These are phyloP conservation scores for Galerucella nymphaeae DNA, from an alignment of 2,888 invertebrate genomes.

Conservation along the genomic window DNA sequence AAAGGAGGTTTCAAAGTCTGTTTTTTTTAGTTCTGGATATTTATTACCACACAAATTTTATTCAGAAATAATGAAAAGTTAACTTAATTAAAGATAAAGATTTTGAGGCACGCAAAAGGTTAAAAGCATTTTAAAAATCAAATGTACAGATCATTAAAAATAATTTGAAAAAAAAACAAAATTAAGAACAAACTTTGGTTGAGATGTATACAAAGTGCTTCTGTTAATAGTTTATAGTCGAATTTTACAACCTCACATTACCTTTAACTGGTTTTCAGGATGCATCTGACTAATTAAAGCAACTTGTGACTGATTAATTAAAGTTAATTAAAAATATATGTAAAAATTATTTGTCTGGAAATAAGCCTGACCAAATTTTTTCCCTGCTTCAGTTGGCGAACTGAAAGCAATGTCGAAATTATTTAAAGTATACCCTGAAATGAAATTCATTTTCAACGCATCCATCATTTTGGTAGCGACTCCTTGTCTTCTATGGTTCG, in stretches of 20 bases:
- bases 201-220: not conserved
- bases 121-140: too few species aligned
- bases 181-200: not conserved
- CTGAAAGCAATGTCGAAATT: slow-evolving; percentile 84
- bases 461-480: slow-evolving; percentile 81
- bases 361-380: slow-evolving; percentile 79
- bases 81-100: too few species aligned
- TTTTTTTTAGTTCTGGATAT: too few species aligned
- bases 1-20: too few species aligned
- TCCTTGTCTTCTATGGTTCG: slow-evolving; percentile 73
- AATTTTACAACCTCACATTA: too few species aligned
- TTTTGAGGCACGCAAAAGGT: too few species aligned
- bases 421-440: slow-evolving; percentile 72
- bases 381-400: slow-evolving; percentile 84
- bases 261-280: too few species aligned
- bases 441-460: slow-evolving; percentile 77
- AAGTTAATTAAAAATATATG: slow-evolving; percentile 70
- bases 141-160: too few species aligned
- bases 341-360: slow-evolving; percentile 77
- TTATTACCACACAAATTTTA: too few species aligned
- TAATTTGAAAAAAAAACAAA: too few species aligned
- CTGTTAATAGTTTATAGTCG: too few species aligned
- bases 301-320: not conserved
- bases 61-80: too few species aligned
- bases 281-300: slow-evolving; percentile 4